Conservation (phyloP, 2,888 invertebrate species). For the Netelia fuscicornis region DNA sequence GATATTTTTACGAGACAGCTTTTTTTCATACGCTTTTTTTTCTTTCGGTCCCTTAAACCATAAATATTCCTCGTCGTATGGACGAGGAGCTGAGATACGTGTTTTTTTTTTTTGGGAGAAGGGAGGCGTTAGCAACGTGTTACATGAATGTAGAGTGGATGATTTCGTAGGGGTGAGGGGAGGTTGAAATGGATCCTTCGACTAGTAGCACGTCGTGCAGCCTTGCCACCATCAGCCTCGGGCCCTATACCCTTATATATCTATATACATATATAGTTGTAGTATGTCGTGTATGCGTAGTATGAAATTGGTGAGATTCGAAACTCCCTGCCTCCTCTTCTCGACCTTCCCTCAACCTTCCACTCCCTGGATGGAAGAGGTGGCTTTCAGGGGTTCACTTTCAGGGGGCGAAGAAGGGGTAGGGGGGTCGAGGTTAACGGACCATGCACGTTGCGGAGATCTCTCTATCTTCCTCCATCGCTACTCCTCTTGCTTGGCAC, state of each 20-base stretch:
- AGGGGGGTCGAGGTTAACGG: slow-evolving; percentile 75
- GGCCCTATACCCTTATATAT: slow-evolving; percentile 15
- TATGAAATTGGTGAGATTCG: slow-evolving; percentile 59
- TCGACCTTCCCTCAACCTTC: slow-evolving; percentile 15
- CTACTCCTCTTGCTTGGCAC: slow-evolving; percentile 64
- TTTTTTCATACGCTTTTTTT: neutral
- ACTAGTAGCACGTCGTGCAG: slow-evolving; percentile 52
- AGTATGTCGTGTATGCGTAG: slow-evolving; percentile 41
- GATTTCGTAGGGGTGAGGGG: slow-evolving; percentile 36
- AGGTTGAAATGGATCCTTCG: slow-evolving; percentile 27
- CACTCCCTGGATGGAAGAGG: slow-evolving; percentile 45
- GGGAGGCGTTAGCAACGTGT: slow-evolving; percentile 55
- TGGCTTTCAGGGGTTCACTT: slow-evolving; percentile 68
- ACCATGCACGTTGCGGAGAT: slow-evolving; percentile 74
- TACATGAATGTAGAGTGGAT: slow-evolving; percentile 66
- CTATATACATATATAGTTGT: slow-evolving; percentile 33
- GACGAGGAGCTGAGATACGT: slow-evolving; percentile 25
- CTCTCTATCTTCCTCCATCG: slow-evolving; percentile 68
- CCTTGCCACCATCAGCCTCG: slow-evolving; percentile 50
- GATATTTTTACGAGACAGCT: slow-evolving; percentile 12
- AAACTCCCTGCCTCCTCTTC: slow-evolving; percentile 38
- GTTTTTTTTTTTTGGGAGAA: slow-evolving; percentile 30
- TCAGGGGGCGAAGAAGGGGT: slow-evolving; percentile 41
- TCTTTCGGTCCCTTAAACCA: slow-evolving; percentile 20
- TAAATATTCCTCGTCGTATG: slow-evolving; percentile 53